Conservation (phyloP, 1,140 invertebrate species). For the Neotoxoptera formosana region DNA sequence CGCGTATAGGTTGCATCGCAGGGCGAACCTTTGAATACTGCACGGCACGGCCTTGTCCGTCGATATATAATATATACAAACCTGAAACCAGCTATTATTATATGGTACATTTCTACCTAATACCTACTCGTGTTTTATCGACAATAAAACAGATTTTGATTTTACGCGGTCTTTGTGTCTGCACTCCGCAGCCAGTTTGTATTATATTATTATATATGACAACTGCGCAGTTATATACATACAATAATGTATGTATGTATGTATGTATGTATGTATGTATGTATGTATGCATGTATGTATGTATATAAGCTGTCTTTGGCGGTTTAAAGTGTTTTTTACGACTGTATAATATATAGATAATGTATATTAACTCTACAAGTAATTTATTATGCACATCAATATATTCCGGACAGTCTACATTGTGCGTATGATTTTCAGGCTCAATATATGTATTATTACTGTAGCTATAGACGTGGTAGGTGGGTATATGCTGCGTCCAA, state of each 20-base stretch:
- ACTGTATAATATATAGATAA: neutral
- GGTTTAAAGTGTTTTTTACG: neutral
- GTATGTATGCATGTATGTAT: too few relatives aligned
- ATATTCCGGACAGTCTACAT: neutral
- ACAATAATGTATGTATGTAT: too few relatives aligned
- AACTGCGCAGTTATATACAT: neutral
- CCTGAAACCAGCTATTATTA: neutral
- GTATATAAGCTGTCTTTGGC: neutral
- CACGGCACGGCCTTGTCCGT: neutral
- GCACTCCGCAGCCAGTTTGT: neutral
- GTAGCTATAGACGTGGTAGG: neutral
- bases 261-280: neutral
- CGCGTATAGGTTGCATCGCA: neutral
- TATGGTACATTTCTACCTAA: neutral
- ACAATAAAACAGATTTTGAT: conserved; percentile 18
- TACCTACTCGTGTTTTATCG: neutral
- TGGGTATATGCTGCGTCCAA: neutral
- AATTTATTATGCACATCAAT: conserved; percentile 18
- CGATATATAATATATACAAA: neutral
- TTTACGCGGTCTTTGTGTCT: neutral
- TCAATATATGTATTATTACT: neutral
- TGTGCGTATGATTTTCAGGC: neutral
- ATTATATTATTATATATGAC: neutral
- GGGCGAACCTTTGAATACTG: neutral
- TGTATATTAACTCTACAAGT: conserved; percentile 6